phyloP scores from a whole-genome alignment of 2,797 vertebrate species.

The Coccyzus lansbergi region DNA sequence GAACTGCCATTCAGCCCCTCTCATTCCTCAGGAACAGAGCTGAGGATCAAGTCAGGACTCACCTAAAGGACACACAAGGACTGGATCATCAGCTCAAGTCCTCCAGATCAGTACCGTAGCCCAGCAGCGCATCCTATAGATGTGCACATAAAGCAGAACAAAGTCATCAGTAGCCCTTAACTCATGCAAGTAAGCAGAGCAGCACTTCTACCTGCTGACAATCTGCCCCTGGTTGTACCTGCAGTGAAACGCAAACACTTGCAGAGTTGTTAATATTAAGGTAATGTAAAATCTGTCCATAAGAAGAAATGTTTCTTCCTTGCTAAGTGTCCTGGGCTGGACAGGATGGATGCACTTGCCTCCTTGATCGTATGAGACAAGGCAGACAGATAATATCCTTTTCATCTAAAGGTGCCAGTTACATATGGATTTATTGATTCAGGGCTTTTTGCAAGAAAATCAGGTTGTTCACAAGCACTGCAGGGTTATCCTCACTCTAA shows the following conservation, averaged over 20 bases:
- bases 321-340: not conserved
- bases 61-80: not conserved
- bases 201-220: not conserved
- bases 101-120: not conserved
- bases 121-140: not conserved
- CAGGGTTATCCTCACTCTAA: not conserved
- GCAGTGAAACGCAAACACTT: rapidly evolving
- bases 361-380: not conserved
- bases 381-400: not conserved
- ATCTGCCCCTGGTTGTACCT: not conserved
- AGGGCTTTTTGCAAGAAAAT: not conserved
- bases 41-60: not conserved
- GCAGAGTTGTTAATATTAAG: not conserved
- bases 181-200: not conserved
- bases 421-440: constrained; percentile 15
- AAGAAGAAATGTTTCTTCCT: not conserved
- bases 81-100: not conserved
- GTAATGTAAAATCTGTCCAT: not conserved
- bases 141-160: not conserved
- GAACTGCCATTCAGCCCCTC: not conserved
- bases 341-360: not conserved
- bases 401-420: not conserved
- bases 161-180: not conserved
- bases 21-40: not conserved
- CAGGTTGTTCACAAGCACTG: not conserved